Percentiles rank a stretch among this genome's conserved stretches.
phyloP scores from a whole-genome alignment of 2,113 vertebrate genomes.

The Syngnathoides biaculeatus region DNA sequence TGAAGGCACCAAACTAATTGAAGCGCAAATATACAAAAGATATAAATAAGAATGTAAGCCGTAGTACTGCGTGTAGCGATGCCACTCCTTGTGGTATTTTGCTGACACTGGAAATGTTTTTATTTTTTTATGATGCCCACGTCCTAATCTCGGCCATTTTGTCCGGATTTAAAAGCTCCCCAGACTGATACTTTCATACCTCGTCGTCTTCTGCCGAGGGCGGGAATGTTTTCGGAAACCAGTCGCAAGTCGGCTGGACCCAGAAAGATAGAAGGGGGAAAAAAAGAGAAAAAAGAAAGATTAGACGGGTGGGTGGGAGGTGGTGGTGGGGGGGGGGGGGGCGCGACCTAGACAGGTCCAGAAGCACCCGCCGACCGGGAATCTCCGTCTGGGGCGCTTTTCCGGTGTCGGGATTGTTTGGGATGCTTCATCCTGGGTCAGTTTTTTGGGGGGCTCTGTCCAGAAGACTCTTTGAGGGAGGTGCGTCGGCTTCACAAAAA shows the following conservation, averaged over 20 bases:
- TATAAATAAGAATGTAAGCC: too few relatives aligned
- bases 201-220: constrained; percentile 51
- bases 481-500: constrained; percentile 13
- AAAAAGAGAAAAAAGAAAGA: too few relatives aligned
- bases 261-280: constrained; percentile 59
- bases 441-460: constrained; percentile 54
- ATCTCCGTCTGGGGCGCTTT: constrained; percentile 62
- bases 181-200: constrained; percentile 49
- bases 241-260: constrained; percentile 11
- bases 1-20: too few relatives aligned
- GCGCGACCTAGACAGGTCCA: constrained; percentile 73
- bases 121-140: too few relatives aligned
- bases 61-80: too few relatives aligned
- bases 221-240: constrained; percentile 61
- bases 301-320: too few relatives aligned
- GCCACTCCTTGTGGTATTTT: too few relatives aligned
- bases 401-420: constrained; percentile 54
- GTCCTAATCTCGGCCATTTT: constrained; percentile 28
- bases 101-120: too few relatives aligned
- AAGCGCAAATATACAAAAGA: too few relatives aligned
- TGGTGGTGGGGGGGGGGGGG: too few relatives aligned
- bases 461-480: constrained; percentile 12
- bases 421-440: constrained; percentile 54
- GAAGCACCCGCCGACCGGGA: constrained; percentile 53
- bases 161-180: not conserved